Conservation (phyloP, 2,113 vertebrate genomes). For the Corydoras maculifer region DNA sequence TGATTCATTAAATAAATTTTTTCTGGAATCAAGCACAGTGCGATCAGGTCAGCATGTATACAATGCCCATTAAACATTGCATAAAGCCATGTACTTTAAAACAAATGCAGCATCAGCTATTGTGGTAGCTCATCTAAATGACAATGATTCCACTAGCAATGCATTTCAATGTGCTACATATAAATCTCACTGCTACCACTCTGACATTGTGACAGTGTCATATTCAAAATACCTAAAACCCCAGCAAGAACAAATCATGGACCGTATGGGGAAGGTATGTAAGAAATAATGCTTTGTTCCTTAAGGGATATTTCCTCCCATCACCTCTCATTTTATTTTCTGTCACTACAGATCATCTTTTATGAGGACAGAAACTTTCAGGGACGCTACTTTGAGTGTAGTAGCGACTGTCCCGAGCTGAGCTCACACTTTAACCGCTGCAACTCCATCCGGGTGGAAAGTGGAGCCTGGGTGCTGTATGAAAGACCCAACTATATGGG, state of each 20-base stretch:
- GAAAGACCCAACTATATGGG: no score
- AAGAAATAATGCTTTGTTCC: not conserved
- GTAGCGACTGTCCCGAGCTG: no score
- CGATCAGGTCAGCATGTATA: constrained; percentile 34
- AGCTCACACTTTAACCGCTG: no score
- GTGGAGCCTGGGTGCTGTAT: no score
- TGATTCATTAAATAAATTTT: constrained; percentile 27
- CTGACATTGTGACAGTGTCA: constrained; percentile 4
- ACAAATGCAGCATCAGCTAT: constrained; percentile 49
- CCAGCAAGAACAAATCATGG: constrained; percentile 35
- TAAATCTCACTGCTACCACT: constrained; percentile 41
- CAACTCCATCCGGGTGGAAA: no score
- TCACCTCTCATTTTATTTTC: not conserved
- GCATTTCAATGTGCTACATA: constrained; percentile 51
- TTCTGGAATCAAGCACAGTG: constrained; percentile 35
- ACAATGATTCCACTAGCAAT: constrained; percentile 48
- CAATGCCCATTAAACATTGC: constrained; percentile 29
- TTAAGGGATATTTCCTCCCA: not conserved
- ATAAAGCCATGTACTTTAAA: constrained; percentile 30
- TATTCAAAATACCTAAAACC: not conserved
- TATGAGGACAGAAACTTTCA: no score
- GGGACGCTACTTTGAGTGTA: no score
- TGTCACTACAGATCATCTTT: not conserved
- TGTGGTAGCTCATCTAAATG: constrained; percentile 49
- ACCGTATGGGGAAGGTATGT: constrained; percentile 48